Evolutionary conservation across 2,888 invertebrate genomes (phyloP).

Genomic region (Myathropa florea): DNA sequence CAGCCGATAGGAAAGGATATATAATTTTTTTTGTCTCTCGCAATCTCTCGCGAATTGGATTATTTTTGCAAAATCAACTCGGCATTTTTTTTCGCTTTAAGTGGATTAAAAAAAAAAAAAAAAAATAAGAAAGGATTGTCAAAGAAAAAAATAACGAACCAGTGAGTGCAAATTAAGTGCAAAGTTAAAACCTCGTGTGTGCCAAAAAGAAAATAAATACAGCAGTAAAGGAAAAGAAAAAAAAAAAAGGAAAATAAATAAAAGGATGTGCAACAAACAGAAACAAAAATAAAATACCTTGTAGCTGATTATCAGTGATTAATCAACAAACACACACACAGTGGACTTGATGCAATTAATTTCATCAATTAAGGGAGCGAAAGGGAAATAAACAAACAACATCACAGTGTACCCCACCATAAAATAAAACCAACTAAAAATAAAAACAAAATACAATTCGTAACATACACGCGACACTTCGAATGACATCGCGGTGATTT

Average conservation of each 20-base stretch:
- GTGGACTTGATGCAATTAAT: slow-evolving; percentile 60
- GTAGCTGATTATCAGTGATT: slow-evolving; percentile 49
- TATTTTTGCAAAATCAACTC: slow-evolving; percentile 28
- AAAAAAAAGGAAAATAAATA: background rate
- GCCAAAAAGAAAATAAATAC: slow-evolving; percentile 18
- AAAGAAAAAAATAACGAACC: slow-evolving; percentile 12
- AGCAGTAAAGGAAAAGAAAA: background rate
- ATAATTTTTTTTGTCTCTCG: background rate
- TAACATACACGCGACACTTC: slow-evolving; percentile 57
- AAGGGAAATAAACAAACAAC: slow-evolving; percentile 40
- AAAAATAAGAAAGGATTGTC: slow-evolving; percentile 63
- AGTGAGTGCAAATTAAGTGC: background rate
- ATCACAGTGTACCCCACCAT: slow-evolving; percentile 8
- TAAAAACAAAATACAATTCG: slow-evolving; percentile 27
- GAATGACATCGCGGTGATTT: slow-evolving; percentile 54
- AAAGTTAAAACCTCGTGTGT: slow-evolving; percentile 1
- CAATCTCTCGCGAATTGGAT: slow-evolving; percentile 32
- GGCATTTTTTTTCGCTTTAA: slow-evolving; percentile 2
- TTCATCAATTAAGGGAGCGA: slow-evolving; percentile 58
- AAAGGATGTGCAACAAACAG: slow-evolving; percentile 56
- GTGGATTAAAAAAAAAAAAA: slow-evolving; percentile 22
- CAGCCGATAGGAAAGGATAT: slow-evolving; percentile 32
- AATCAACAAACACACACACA: slow-evolving; percentile 28
- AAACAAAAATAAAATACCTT: slow-evolving; percentile 32
- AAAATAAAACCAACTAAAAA: background rate